phyloP scores from a whole-genome alignment of 35 echinoderm and acorn worm genomes.

The Diadema setosum region DNA sequence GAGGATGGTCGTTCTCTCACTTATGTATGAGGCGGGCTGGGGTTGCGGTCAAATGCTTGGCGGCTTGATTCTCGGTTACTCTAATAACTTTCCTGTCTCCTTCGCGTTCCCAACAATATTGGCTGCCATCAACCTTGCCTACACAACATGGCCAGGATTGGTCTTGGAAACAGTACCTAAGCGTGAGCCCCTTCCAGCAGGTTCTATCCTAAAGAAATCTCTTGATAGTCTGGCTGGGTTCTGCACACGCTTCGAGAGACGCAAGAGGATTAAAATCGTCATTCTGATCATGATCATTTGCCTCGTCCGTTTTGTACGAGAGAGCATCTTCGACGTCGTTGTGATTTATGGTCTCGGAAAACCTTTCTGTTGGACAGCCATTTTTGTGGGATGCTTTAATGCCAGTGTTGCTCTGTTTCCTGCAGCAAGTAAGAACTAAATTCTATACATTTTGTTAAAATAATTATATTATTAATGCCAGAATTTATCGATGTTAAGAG shows the following conservation, averaged over 20 bases:
- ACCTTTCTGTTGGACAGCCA: conserved; percentile 46
- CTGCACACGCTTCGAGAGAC: neutral
- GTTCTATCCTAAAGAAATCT: neutral
- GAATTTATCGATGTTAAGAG: no score
- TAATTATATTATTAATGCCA: no score
- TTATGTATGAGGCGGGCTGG: neutral
- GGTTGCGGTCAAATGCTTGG: neutral
- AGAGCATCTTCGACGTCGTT: neutral
- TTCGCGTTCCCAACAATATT: neutral
- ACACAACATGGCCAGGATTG: neutral
- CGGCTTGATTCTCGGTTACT: neutral
- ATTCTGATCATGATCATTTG: neutral
- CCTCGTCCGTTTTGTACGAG: neutral
- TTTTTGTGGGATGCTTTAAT: neutral
- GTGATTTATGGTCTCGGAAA: conserved; percentile 33
- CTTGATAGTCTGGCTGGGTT: neutral
- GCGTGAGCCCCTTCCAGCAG: neutral
- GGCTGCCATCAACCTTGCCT: neutral
- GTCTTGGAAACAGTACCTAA: conserved; percentile 2
- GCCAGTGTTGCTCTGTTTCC: conserved; percentile 2
- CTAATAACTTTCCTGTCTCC: neutral
- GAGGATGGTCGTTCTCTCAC: neutral
- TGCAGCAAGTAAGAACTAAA: conserved; percentile 2
- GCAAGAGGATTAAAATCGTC: neutral
- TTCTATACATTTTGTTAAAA: no score